Base-by-base conservation (phyloP, 2,113 vertebrate genomes). In the Ellobius talpinus region DNA sequence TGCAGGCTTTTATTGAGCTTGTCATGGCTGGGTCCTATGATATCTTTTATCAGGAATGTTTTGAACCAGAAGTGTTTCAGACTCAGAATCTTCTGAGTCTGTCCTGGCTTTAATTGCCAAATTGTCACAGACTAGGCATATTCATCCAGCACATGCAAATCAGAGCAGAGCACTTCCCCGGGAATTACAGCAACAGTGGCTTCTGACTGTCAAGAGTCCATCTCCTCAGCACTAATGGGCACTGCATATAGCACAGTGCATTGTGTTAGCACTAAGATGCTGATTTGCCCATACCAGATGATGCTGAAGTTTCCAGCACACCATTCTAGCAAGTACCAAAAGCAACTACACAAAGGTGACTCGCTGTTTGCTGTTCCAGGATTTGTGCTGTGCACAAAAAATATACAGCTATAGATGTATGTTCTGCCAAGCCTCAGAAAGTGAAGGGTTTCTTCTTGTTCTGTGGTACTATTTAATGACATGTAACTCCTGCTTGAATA, bases 291-390 rank as follows among this genome's bases (percentile, higher is more conserved):
- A 72, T 45, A 78, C 14, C 8, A 66, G 47, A 14, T 13, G 58
- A 3, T 19, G 1, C 9, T 4, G 76, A 42, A 8, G 9, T 78
- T 45, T 31, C 1, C 1, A 47, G 4, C 2, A 24, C 1, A 16
- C 10, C 45, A 33, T n/a, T 36, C 42, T 39, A 39, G 9, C 12
- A 8, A 82, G 19, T 74, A 17, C 1, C 39, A 68, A n/a, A 55
- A 68, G n/a, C 17, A 3, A 12, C 16, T 26, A 29, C 9, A 84
- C n/a, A 63, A 42, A 29, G 23, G 39, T 16, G 4, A 55, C 5
- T 16, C 47, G 4, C 12, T 33, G 10, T 76, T 78, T 42, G 5
- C 16, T 33, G 10, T 70, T 78, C 13, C 4, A 52, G 45, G 29
- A 36, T 13, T 26, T 63, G 10, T 6, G 0, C 1, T 33, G 13